Conservation (phyloP, 2,113 vertebrate species). For the Chrysochloris asiatica region DNA sequence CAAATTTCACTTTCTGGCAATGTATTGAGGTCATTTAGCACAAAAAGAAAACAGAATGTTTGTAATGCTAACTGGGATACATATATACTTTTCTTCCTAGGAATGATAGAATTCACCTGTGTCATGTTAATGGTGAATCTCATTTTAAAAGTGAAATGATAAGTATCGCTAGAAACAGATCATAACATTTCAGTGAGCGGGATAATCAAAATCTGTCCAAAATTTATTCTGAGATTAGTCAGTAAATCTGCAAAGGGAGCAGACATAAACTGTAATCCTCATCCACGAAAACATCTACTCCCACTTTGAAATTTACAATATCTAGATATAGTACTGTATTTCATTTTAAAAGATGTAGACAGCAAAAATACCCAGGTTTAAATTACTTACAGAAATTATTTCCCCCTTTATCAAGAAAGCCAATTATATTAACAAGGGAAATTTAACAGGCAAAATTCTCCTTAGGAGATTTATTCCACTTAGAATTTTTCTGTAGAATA, state of each 20-base stretch:
- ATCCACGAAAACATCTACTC: constrained; percentile 61
- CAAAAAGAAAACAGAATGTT: background rate
- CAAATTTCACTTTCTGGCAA: constrained; percentile 21
- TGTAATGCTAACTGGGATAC: constrained; percentile 1
- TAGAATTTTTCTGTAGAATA: constrained; percentile 41
- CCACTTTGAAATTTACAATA: background rate
- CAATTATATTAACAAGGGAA: constrained; percentile 42
- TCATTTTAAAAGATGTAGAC: constrained; percentile 63
- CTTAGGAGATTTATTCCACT: constrained; percentile 42
- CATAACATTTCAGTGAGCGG: constrained; percentile 47
- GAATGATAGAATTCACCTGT: constrained; percentile 34
- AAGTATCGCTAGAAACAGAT: constrained; percentile 55
- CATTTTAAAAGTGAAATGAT: constrained; percentile 48
- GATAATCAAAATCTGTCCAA: constrained; percentile 51
- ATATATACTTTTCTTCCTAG: background rate
- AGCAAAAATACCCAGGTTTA: constrained; percentile 68
- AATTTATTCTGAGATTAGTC: constrained; percentile 33
- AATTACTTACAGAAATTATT: constrained; percentile 54
- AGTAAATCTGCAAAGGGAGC: constrained; percentile 21
- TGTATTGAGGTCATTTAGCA: background rate
- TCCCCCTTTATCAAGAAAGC: constrained; percentile 56
- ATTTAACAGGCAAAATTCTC: constrained; percentile 49
- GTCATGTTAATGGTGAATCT: background rate
- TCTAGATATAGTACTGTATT: constrained; percentile 19
- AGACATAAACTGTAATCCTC: constrained; percentile 33